Evolutionary conservation across 2,888 invertebrate species (phyloP).

Genomic region (Patella pellucida): DNA sequence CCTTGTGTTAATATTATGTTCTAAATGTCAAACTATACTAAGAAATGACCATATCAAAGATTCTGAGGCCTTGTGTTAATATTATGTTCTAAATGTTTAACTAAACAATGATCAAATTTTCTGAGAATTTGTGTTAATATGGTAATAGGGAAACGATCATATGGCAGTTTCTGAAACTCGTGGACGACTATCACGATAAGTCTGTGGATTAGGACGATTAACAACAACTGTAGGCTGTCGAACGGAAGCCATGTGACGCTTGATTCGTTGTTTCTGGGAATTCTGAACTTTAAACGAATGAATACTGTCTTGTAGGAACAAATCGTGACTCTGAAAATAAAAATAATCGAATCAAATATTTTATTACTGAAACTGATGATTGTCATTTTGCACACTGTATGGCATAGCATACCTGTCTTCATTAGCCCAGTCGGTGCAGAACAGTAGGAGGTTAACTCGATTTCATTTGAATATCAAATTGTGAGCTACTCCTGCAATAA

Average conservation of each 20-base stretch:
- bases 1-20: too few relatives aligned
- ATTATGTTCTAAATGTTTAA: too few relatives aligned
- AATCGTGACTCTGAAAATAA: background rate
- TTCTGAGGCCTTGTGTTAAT: too few relatives aligned
- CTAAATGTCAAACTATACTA: too few relatives aligned
- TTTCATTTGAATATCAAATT: background rate
- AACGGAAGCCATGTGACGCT: background rate
- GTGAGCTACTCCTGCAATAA: background rate
- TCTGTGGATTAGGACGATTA: background rate
- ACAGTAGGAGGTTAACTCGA: too few relatives aligned
- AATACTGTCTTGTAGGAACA: background rate
- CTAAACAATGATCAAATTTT: too few relatives aligned
- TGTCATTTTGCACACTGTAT: background rate
- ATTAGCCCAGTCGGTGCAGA: background rate
- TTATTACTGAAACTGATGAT: background rate
- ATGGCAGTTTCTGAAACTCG: background rate
- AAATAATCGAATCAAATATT: background rate
- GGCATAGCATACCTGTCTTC: too few relatives aligned
- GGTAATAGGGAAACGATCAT: background rate
- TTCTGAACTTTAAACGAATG: background rate
- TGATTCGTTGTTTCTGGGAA: background rate
- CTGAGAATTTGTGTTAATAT: too few relatives aligned
- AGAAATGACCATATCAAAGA: too few relatives aligned
- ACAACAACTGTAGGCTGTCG: background rate
- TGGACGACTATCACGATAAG: background rate